Evolutionary conservation across 2,888 invertebrate genomes (phyloP), one percentile per base, ranked within the genome.

Genomic region (Mamestra brassicae): DNA sequence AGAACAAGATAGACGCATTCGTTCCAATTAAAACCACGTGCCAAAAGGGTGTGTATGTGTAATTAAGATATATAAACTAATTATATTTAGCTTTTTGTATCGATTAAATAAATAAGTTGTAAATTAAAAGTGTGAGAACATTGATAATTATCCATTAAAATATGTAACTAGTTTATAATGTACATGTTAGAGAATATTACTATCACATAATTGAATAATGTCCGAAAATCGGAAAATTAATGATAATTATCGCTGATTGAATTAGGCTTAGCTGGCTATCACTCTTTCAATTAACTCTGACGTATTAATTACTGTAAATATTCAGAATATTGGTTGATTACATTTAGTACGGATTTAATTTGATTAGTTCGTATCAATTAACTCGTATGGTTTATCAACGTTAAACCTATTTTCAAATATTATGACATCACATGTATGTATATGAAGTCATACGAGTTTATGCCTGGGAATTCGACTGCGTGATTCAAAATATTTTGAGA

Each of bases 221-320:
- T 42, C 8, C 13, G 8, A 26, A 42, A 74, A 54, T 63, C 10
- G 10, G 10, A n/a, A 1, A 79, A 54, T 47, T 7, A n/a, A 6
- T 63, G 3, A 50, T 26, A 74, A 55, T 74, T 36, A 50, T 50
- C 54, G 6, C 54, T 77, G 2, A 77, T 50, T 36, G 26, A 74
- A 80, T 74, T 64, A 54, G 34, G 45, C n/a, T 63, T 74, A 80
- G 58, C 58, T 36, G 50, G n/a, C 42, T 50, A 64, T 77, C 36
- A 50, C 58, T 75, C 42, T 64, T 54, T 36, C 36, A 80, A 75
- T 65, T 80, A 80, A 80, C 17, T 42, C 36, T 64, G 54, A 55
- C 26, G n/a, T 11, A 79, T 64, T 47, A 8, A 61, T 80, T 60
- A 42, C 10, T 50, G 52, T 17, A 15, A 60, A 60, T 64, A 73